These are phyloP conservation scores for Centropyge bicolor DNA, from an alignment of 2,797 vertebrate species.

Conservation along the genomic window DNA sequence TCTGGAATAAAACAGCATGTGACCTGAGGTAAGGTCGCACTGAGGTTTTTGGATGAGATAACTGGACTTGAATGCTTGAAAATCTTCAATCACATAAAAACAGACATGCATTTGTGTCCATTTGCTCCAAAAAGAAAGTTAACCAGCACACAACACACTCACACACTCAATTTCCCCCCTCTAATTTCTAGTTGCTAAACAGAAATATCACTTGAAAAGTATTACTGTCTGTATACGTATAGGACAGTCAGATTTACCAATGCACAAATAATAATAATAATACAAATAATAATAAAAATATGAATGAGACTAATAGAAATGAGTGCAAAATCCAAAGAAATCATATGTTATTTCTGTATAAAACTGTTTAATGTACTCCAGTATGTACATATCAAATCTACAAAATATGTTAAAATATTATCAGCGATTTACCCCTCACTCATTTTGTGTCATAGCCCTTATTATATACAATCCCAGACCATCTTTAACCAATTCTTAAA, in stretches of 20 bases:
- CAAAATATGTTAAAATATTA: constrained; percentile 88
- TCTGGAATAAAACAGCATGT: not conserved
- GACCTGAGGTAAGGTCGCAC: constrained; percentile 1
- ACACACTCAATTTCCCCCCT: not conserved
- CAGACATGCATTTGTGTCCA: constrained; percentile 5
- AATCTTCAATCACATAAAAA: constrained; percentile 17
- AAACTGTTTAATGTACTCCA: constrained; percentile 85
- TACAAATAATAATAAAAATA: too few relatives aligned
- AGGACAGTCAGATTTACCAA: not conserved
- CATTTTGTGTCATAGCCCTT: constrained; percentile 79
- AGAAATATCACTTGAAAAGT: constrained; percentile 20
- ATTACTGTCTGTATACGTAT: not conserved
- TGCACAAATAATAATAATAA: not conserved
- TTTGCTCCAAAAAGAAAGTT: not conserved
- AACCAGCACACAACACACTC: not conserved
- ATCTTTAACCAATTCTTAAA: constrained; percentile 70
- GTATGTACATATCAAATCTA: constrained; percentile 88
- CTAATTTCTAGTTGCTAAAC: not conserved
- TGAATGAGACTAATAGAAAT: not conserved
- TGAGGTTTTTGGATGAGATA: not conserved
- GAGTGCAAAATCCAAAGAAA: constrained; percentile 26
- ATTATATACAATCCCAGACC: constrained; percentile 73
- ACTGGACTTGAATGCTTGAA: not conserved
- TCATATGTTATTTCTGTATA: constrained; percentile 67
- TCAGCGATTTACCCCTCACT: constrained; percentile 65